Evolutionary conservation across 1,140 invertebrate species (phyloP), one percentile per base, ranked within the genome.

Genomic region (Drosophila melanica): DNA sequence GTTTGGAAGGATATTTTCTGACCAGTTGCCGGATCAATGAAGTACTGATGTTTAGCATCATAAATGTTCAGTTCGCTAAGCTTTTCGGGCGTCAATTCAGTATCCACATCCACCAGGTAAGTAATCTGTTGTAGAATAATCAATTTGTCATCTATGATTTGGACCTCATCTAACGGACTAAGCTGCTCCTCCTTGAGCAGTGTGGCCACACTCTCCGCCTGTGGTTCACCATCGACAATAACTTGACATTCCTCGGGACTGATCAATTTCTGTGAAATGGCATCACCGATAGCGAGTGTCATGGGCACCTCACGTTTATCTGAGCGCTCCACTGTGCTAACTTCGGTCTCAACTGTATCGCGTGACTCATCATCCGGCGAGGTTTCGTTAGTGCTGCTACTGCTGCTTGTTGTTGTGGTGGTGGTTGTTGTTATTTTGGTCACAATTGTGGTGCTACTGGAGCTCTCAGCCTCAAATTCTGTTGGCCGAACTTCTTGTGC

Each of bases 21-120:
- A 47, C 94, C 95, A 12, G 96, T 96, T 67, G 94, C 93, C 2
- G 97, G 96, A 93, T 98, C 95, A 7, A 96, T 92, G 85, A 98
- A 98, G 79, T 94, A 94, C 66, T 95, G 94, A 68, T 93, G 94
- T 75, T 95, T 94, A 6, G 94, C 89, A 93, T 98, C 95, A 90
- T 95, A 98, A 37, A 96, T 94, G 48, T 96, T 96, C 64, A 95
- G 92, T 78, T 95, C 93, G 1, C 95, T 93, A 30, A 97, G 92
- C 80, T 94, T 93, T 84, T 95, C 93, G 8, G 95, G 92, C 45
- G 94, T 96, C 44, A 96, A 70, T 69, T 73, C 90, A 74, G 84
- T 90, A 81, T 85, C 73, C 1, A 66, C 47, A 47, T 90, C 89
- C 12, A 92, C 76, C 23, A 90, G 18, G 93, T 90, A 91, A 14